phyloP scores from a whole-genome alignment of 2,113 vertebrate species.

The Grammomys surdaster region DNA sequence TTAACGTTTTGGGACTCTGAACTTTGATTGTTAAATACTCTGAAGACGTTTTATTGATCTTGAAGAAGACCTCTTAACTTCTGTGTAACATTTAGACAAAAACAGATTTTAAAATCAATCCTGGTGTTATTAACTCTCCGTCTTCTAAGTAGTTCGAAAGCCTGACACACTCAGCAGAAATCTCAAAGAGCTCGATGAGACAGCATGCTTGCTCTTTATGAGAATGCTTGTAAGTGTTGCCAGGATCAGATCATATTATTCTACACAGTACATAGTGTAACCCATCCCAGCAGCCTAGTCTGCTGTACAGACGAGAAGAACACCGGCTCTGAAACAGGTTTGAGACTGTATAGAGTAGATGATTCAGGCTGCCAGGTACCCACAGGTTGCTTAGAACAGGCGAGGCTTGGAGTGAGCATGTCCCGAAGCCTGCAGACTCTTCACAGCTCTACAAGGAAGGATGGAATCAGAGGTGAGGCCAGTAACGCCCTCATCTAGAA shows the following conservation, averaged over 20 bases:
- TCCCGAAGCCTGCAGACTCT: background rate
- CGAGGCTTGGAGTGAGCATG: too few species aligned
- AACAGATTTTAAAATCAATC: background rate
- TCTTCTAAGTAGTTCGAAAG: background rate
- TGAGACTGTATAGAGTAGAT: background rate
- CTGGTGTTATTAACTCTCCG: background rate
- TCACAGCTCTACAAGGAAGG: background rate
- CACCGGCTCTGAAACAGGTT: background rate
- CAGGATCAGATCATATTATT: background rate
- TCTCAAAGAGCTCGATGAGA: too few species aligned
- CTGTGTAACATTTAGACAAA: background rate
- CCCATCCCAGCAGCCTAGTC: background rate
- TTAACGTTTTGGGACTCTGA: background rate
- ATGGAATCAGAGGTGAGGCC: background rate
- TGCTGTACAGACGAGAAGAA: background rate
- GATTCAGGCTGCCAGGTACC: background rate
- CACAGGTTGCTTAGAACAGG: background rate
- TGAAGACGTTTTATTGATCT: background rate
- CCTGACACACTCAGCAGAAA: background rate
- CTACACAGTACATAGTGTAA: background rate
- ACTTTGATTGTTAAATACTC: background rate
- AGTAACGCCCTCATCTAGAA: background rate
- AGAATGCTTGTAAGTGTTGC: background rate
- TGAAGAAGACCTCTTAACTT: background rate
- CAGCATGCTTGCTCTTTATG: background rate